Evolutionary conservation across 2,888 invertebrate species (phyloP).

Genomic region (Lampropteryx suffumata): DNA sequence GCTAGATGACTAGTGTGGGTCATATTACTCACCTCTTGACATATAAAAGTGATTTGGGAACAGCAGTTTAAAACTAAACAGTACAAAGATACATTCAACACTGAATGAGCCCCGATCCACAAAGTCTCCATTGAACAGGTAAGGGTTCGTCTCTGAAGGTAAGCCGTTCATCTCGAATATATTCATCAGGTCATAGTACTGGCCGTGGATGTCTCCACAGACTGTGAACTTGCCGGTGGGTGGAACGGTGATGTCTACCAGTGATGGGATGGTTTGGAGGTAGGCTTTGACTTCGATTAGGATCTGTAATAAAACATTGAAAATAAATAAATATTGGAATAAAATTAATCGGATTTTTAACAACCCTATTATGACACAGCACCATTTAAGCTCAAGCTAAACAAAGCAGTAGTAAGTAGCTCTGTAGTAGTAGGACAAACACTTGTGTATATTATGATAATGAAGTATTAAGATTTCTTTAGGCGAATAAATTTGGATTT

Average conservation of each 20-base stretch:
- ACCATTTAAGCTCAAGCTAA: too few relatives aligned
- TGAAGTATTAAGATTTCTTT: too few relatives aligned
- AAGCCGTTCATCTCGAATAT: conserved; percentile 98
- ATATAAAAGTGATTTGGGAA: conserved; percentile 98
- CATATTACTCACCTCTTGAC: conserved; percentile 93
- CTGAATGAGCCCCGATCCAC: conserved; percentile 99
- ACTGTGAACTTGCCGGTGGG: conserved; percentile 97
- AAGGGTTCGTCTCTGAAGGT: conserved; percentile 97
- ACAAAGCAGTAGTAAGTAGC: too few relatives aligned
- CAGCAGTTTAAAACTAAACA: conserved; percentile 97
- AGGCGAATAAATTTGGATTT: too few relatives aligned
- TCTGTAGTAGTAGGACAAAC: too few relatives aligned
- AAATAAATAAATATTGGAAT: neutral
- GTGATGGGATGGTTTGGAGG: conserved; percentile 92
- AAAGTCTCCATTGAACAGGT: conserved; percentile 99
- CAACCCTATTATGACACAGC: too few relatives aligned
- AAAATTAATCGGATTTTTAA: too few relatives aligned
- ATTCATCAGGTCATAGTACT: conserved; percentile 98
- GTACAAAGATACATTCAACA: conserved; percentile 98
- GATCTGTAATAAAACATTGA: too few relatives aligned
- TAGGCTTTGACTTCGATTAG: conserved; percentile 94
- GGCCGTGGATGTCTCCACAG: conserved; percentile 99
- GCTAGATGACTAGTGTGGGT: neutral
- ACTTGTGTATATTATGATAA: too few relatives aligned
- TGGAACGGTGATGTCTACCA: conserved; percentile 94